Percentiles rank a stretch among this genome's conserved stretches.
Evolutionary conservation across 2,888 invertebrate species (phyloP).

Genomic region (Copidosoma aretas): DNA sequence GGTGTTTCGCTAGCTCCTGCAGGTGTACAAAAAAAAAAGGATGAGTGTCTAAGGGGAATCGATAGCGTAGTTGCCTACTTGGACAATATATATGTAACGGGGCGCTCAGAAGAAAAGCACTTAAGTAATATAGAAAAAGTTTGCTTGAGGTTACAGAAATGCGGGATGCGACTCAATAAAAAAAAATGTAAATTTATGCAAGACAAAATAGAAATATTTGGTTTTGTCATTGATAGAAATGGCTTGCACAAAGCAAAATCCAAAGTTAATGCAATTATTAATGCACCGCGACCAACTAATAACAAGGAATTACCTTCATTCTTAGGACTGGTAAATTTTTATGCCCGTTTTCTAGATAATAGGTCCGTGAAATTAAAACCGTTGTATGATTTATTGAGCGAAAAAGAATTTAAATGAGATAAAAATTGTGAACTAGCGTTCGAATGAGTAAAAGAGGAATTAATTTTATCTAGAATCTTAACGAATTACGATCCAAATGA

Average conservation of each 20-base stretch:
- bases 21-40: conserved; percentile 50
- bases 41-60: conserved; percentile 44
- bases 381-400: conserved; percentile 8
- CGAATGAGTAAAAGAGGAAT: neutral
- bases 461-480: neutral
- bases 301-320: neutral
- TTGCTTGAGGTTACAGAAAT: conserved; percentile 39
- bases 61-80: conserved; percentile 39
- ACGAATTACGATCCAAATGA: conserved; percentile 2
- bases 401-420: conserved; percentile 23
- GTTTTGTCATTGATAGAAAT: conserved; percentile 43
- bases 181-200: conserved; percentile 47
- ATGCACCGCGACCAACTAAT: neutral
- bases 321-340: neutral
- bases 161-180: conserved; percentile 39
- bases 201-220: conserved; percentile 43
- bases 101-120: conserved; percentile 34
- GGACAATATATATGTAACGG: conserved; percentile 45
- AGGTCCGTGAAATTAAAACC: conserved; percentile 14
- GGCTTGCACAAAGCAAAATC: conserved; percentile 25
- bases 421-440: neutral
- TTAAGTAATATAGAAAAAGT: conserved; percentile 36
- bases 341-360: neutral
- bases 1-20: conserved; percentile 29
- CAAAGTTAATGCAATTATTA: conserved; percentile 4